phyloP scores from a whole-genome alignment of 2,113 vertebrate genomes.

The Saguinus midas region DNA sequence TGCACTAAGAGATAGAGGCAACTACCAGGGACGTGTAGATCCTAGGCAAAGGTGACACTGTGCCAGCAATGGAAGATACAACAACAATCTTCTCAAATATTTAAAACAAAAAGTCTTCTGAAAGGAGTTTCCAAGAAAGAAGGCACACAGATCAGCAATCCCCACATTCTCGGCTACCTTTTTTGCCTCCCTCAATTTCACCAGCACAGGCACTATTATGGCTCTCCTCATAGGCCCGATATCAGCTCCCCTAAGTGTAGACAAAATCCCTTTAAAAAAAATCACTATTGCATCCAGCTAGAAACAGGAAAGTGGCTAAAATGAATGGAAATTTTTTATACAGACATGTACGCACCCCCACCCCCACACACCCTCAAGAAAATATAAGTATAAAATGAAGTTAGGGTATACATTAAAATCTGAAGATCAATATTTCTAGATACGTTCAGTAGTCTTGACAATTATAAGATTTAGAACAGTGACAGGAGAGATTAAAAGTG shows the following conservation, averaged over 20 bases:
- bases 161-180: neutral
- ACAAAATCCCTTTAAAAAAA: constrained; percentile 30
- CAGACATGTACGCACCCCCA: neutral
- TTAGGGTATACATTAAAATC: constrained; percentile 4
- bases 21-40: neutral
- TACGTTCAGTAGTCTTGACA: neutral
- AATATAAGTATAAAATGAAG: neutral
- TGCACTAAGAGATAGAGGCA: neutral
- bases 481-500: neutral
- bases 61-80: neutral
- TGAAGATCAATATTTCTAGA: constrained; percentile 13
- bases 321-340: constrained; percentile 11
- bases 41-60: neutral
- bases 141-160: neutral
- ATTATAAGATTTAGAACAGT: neutral
- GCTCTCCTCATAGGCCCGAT: neutral
- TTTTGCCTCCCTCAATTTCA: neutral
- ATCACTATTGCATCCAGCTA: neutral
- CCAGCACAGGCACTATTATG: neutral
- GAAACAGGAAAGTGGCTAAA: constrained; percentile 7
- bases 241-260: neutral
- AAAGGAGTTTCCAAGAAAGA: neutral
- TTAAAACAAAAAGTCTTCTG: constrained; percentile 24
- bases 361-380: neutral
- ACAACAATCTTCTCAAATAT: constrained; percentile 14